These are phyloP conservation scores for Hemitrygon akajei DNA, from an alignment of 2,797 vertebrate species.

Conservation along the genomic window DNA sequence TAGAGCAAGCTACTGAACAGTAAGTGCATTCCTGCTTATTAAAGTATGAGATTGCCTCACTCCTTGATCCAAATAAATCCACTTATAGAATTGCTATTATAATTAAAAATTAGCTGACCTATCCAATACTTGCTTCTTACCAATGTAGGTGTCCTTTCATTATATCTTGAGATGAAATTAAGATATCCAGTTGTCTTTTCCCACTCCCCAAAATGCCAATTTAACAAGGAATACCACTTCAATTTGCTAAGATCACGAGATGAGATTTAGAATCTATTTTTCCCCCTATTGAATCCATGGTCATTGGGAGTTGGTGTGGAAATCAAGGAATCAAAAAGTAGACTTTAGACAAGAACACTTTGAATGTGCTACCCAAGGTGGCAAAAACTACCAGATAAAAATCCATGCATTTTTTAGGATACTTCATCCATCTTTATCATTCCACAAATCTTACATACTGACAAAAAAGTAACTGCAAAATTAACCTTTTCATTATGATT, in stretches of 20 bases:
- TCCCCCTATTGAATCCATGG: background rate
- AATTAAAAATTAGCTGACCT: background rate
- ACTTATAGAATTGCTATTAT: background rate
- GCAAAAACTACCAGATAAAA: background rate
- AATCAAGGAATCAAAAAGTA: background rate
- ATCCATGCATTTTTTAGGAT: background rate
- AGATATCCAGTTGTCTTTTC: background rate
- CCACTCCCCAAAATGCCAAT: background rate
- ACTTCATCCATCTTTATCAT: background rate
- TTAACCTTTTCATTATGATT: background rate
- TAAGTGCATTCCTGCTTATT: background rate
- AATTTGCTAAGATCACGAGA: background rate
- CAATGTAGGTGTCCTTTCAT: background rate
- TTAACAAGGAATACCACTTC: background rate
- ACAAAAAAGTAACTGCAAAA: background rate
- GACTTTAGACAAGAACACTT: background rate
- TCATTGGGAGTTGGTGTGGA: background rate
- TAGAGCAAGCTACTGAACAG: background rate
- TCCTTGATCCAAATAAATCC: background rate
- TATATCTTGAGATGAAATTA: background rate
- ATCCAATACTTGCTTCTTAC: background rate
- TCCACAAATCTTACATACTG: background rate
- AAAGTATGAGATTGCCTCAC: background rate
- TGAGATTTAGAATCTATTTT: background rate
- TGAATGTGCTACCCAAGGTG: background rate